Conservation (phyloP, 2,113 vertebrate species). For the Cranoglanis bouderius region DNA sequence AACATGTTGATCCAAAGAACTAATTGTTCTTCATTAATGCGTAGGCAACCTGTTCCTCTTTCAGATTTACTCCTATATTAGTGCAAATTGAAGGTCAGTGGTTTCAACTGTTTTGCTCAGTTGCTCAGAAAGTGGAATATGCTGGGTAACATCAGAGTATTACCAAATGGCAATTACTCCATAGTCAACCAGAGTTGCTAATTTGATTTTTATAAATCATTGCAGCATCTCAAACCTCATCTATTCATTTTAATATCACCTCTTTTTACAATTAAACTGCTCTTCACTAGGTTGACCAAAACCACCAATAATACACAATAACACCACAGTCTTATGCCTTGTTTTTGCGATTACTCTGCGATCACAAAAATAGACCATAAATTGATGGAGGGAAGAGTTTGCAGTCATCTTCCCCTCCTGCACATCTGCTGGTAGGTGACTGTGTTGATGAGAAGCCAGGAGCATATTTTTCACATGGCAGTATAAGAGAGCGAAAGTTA, state of each 20-base stretch:
- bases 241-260: background rate
- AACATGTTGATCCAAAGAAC: background rate
- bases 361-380: background rate
- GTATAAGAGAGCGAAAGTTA: slow-evolving; percentile 50
- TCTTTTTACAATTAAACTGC: background rate
- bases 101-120: background rate
- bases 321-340: background rate
- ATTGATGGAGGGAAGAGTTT: background rate
- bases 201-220: background rate
- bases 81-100: background rate
- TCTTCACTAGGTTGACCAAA: background rate
- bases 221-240: background rate
- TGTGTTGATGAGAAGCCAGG: slow-evolving; percentile 46
- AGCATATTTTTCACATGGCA: slow-evolving; percentile 50
- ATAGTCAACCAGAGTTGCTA: background rate
- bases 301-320: background rate
- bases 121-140: background rate
- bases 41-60: background rate
- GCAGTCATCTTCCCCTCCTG: slow-evolving; percentile 19
- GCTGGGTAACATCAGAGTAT: background rate
- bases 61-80: background rate
- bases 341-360: background rate
- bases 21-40: background rate
- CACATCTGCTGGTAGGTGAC: slow-evolving; percentile 36
- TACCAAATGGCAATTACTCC: background rate